phyloP scores from a whole-genome alignment of 2,888 invertebrate species.

The Macrosoma leucophasiata region DNA sequence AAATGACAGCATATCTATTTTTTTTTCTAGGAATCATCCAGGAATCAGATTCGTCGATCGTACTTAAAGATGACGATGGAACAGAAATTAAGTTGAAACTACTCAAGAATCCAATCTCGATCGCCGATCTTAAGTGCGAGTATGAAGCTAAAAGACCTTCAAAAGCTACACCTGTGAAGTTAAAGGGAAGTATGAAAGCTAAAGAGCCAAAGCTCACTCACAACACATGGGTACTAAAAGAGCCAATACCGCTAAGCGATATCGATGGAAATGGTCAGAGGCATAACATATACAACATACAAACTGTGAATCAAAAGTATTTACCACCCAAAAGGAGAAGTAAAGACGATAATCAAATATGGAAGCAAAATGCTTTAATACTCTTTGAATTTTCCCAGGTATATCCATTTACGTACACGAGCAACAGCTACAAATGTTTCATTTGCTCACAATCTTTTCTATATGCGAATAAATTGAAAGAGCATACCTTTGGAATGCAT shows the following conservation, averaged over 20 bases:
- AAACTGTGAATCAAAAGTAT: slow-evolving; percentile 5
- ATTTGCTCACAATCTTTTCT: slow-evolving; percentile 42
- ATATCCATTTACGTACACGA: slow-evolving; percentile 50
- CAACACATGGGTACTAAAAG: no score
- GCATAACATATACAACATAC: no score
- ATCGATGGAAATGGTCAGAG: no score
- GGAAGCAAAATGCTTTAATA: slow-evolving; percentile 46
- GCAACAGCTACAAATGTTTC: slow-evolving; percentile 54
- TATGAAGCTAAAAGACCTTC: slow-evolving; percentile 25
- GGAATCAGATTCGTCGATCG: slow-evolving; percentile 42
- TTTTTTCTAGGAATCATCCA: slow-evolving; percentile 54
- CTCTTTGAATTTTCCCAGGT: slow-evolving; percentile 50
- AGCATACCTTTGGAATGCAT: slow-evolving; percentile 39
- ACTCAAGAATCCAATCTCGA: slow-evolving; percentile 43
- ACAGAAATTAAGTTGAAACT: slow-evolving; percentile 39
- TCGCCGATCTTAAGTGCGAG: slow-evolving; percentile 36
- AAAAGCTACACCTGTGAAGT: no score
- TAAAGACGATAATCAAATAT: slow-evolving; percentile 26
- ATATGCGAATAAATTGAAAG: slow-evolving; percentile 37
- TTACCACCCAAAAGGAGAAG: slow-evolving; percentile 4
- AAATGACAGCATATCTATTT: slow-evolving; percentile 27
- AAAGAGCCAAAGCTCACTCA: no score
- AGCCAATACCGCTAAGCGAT: no score
- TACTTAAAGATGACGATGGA: slow-evolving; percentile 45
- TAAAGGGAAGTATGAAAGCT: no score